A percentile compares a stretch with the other conserved stretches of the same genome.
Evolutionary conservation across 2,113 vertebrate species (phyloP).

Genomic region (Ameiurus melas): DNA sequence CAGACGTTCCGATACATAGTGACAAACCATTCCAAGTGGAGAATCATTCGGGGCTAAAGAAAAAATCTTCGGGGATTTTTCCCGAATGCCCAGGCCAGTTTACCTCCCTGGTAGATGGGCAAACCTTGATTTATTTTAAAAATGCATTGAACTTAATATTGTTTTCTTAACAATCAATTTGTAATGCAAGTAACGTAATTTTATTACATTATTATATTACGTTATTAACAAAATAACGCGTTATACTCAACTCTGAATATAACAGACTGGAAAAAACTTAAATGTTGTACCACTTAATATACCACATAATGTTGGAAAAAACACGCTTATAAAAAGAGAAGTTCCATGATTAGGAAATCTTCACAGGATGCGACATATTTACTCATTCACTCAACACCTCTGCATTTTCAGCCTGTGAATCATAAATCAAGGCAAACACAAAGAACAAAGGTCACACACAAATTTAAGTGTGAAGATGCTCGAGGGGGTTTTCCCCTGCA

Average conservation of each 20-base stretch:
- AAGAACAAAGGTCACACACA: slow-evolving; percentile 42
- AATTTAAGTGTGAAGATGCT: slow-evolving; percentile 25
- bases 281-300: neutral
- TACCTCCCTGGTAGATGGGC: too few species aligned
- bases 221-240: too few species aligned
- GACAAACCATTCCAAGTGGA: too few species aligned
- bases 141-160: too few species aligned
- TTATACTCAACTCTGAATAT: neutral
- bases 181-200: too few species aligned
- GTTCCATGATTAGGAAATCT: neutral
- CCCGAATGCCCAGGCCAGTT: too few species aligned
- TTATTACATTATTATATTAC: too few species aligned
- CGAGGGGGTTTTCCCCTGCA: slow-evolving; percentile 42
- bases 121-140: too few species aligned
- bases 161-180: too few species aligned
- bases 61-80: too few species aligned
- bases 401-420: slow-evolving; percentile 49
- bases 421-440: slow-evolving; percentile 48
- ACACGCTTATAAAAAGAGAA: neutral
- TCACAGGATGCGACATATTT: slow-evolving; percentile 26
- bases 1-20: too few species aligned
- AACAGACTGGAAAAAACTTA: neutral
- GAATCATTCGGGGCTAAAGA: too few species aligned
- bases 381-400: slow-evolving; percentile 34
- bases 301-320: neutral